These are phyloP conservation scores for Myotis davidii DNA, from an alignment of 2,113 vertebrate species.

Conservation along the genomic window DNA sequence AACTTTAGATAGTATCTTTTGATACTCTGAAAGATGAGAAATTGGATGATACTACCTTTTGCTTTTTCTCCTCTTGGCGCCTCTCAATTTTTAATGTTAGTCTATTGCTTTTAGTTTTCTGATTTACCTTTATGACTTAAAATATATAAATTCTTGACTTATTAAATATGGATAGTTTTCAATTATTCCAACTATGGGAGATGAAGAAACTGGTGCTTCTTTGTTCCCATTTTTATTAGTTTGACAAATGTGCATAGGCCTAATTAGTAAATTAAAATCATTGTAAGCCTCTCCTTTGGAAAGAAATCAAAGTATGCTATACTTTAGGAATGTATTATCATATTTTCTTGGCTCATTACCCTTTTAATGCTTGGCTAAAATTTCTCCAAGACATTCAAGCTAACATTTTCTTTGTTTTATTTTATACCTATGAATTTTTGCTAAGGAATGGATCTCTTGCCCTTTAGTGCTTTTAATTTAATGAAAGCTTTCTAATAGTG, in stretches of 20 bases:
- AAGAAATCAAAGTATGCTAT: constrained; percentile 22
- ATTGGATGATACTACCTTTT: neutral
- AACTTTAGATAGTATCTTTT: neutral
- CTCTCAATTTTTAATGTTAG: constrained; percentile 14
- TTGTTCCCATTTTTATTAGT: neutral
- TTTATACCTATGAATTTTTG: constrained; percentile 41
- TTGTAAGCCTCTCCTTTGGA: neutral
- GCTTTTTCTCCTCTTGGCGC: neutral
- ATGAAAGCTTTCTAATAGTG: neutral
- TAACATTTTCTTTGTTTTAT: neutral
- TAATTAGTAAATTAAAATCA: constrained; percentile 12
- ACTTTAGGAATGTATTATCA: neutral
- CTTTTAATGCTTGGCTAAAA: constrained; percentile 13
- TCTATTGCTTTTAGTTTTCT: constrained; percentile 1
- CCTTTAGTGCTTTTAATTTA: neutral
- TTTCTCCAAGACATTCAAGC: constrained; percentile 3
- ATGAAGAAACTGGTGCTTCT: neutral
- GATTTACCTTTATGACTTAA: neutral
- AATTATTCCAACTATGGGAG: neutral
- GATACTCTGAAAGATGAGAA: constrained; percentile 16
- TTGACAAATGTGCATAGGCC: constrained; percentile 31
- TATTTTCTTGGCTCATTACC: constrained; percentile 17
- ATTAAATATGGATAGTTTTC: neutral
- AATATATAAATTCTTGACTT: constrained; percentile 26
- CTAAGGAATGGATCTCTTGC: neutral